Conservation (phyloP, 2,797 vertebrate genomes). For the Sebastes taczanowskii region DNA sequence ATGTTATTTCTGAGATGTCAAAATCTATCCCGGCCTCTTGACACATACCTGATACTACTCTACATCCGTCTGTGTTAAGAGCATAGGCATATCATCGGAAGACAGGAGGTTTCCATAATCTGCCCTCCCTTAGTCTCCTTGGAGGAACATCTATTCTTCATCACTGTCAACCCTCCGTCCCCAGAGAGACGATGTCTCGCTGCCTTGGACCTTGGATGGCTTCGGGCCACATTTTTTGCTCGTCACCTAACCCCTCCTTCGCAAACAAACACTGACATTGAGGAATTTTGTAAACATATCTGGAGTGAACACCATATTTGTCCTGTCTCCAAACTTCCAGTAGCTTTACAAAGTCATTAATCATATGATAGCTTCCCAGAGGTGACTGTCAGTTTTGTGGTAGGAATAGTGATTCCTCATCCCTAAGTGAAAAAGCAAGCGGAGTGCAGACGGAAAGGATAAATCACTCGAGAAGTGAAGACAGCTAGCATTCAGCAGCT, state of each 20-base stretch:
- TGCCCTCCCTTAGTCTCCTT: slow-evolving; percentile 75
- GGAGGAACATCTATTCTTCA: slow-evolving; percentile 79
- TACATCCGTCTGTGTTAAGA: slow-evolving; percentile 78
- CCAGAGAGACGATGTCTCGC: slow-evolving; percentile 74
- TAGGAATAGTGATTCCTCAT: slow-evolving; percentile 76
- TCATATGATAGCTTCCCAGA: slow-evolving; percentile 79
- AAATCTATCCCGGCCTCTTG: slow-evolving; percentile 59
- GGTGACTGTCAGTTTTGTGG: slow-evolving; percentile 76
- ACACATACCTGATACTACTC: slow-evolving; percentile 78
- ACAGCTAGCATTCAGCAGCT: slow-evolving; percentile 81
- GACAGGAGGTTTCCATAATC: slow-evolving; percentile 75
- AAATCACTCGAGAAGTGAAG: slow-evolving; percentile 79
- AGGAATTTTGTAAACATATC: slow-evolving; percentile 76
- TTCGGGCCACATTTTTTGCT: slow-evolving; percentile 62
- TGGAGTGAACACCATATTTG: slow-evolving; percentile 75
- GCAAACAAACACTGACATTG: slow-evolving; percentile 78
- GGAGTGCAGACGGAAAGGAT: slow-evolving; percentile 78
- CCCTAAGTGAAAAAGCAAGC: slow-evolving; percentile 86
- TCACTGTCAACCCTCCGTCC: slow-evolving; percentile 75
- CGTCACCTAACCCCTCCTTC: slow-evolving; percentile 68
- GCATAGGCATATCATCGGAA: slow-evolving; percentile 68
- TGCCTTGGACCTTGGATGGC: slow-evolving; percentile 66
- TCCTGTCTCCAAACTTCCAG: slow-evolving; percentile 75
- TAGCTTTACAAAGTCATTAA: slow-evolving; percentile 80
- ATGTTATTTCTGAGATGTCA: slow-evolving; percentile 67